Percentiles rank a stretch among this genome's conserved stretches.
phyloP scores from a whole-genome alignment of 2,797 vertebrate genomes.

The Harpagifer antarcticus region DNA sequence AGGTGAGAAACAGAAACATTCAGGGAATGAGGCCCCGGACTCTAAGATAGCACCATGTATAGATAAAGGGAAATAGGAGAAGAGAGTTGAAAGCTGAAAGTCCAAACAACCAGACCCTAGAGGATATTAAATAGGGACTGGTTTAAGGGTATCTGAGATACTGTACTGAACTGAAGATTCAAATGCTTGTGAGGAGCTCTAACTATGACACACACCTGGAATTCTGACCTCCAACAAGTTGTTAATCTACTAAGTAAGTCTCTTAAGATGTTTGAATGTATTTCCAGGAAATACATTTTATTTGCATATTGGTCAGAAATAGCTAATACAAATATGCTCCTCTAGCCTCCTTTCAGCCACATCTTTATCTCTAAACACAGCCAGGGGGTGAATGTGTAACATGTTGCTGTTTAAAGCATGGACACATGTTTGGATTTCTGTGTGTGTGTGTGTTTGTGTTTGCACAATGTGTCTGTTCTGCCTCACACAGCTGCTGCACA shows the following conservation, averaged over 20 bases:
- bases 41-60: no score
- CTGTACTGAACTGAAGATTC: no score
- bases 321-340: slow-evolving; percentile 7
- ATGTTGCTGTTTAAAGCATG: slow-evolving; percentile 2
- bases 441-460: slow-evolving; percentile 52
- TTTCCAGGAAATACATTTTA: background rate
- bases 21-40: no score
- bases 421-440: slow-evolving; percentile 36
- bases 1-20: no score
- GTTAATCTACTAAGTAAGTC: background rate
- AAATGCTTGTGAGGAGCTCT: no score
- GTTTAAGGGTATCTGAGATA: no score
- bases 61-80: no score
- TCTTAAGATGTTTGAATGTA: background rate
- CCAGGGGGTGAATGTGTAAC: slow-evolving; percentile 38
- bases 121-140: no score
- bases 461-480: slow-evolving; percentile 61
- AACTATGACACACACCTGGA: no score
- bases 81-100: no score
- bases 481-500: slow-evolving; percentile 47
- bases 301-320: background rate
- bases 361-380: slow-evolving; percentile 49
- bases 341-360: slow-evolving; percentile 13
- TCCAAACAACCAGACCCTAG: no score
- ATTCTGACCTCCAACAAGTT: no score